Evolutionary conservation across 2,888 invertebrate genomes (phyloP).

Genomic region (Cataglyphis rosenhaueri): DNA sequence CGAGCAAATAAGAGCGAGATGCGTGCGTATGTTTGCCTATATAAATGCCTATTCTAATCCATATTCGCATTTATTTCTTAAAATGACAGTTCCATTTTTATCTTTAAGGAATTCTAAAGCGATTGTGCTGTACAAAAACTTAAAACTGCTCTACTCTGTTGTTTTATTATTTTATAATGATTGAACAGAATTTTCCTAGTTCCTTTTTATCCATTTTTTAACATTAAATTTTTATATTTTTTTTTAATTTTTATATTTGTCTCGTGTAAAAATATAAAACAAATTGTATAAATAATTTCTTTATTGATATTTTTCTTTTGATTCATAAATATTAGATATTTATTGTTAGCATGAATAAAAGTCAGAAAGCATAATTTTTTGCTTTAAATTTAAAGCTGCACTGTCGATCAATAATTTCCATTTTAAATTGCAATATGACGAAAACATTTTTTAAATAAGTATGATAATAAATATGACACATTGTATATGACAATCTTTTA

Average conservation of each 20-base stretch:
- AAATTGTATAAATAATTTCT: background rate
- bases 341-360: constrained; percentile 34
- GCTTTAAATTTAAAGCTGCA: constrained; percentile 22
- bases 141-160: background rate
- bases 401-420: constrained; percentile 1
- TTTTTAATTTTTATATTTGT: background rate
- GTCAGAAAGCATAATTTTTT: constrained; percentile 14
- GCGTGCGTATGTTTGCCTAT: constrained; percentile 23
- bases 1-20: constrained; percentile 50
- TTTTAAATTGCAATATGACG: constrained; percentile 9
- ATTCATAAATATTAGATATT: background rate
- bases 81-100: constrained; percentile 1
- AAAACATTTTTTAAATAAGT: background rate
- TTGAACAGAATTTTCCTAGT: background rate
- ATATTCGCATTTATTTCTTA: constrained; percentile 50
- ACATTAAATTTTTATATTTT: background rate
- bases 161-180: constrained; percentile 6
- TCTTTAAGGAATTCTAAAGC: background rate
- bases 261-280: background rate
- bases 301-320: background rate
- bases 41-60: constrained; percentile 40
- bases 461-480: background rate
- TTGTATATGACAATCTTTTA: background rate
- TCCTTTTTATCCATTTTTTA: background rate
- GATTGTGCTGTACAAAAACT: background rate